Evolutionary conservation across 2,113 vertebrate species (phyloP).

Genomic region (Cheirogaleus medius): DNA sequence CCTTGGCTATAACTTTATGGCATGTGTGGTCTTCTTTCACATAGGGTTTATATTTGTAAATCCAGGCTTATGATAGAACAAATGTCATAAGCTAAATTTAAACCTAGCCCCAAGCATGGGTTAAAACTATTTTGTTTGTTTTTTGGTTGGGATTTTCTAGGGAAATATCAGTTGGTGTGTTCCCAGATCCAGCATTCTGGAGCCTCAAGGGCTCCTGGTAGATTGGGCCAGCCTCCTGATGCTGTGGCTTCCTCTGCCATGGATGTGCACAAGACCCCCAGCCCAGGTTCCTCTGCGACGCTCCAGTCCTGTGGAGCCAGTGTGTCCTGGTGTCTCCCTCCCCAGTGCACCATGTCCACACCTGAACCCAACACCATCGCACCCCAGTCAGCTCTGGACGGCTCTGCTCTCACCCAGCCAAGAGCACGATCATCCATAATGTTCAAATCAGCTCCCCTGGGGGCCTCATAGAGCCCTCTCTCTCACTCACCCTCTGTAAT

Average conservation of each 20-base stretch:
- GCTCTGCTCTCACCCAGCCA: not conserved
- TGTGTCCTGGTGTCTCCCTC: not conserved
- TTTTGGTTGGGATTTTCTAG: not conserved
- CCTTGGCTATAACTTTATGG: not conserved
- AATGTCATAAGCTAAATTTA: not conserved
- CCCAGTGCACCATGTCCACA: not conserved
- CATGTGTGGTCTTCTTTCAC: not conserved
- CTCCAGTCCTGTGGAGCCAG: not conserved
- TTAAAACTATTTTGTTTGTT: not conserved
- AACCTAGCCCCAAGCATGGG: not conserved
- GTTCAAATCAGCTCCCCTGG: not conserved
- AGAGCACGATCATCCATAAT: not conserved
- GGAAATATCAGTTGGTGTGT: not conserved
- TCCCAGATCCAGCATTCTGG: not conserved
- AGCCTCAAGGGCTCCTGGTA: not conserved
- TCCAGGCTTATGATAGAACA: not conserved
- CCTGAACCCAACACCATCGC: not conserved
- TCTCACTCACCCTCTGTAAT: not conserved
- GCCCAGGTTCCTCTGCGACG: not conserved
- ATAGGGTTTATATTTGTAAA: conserved; percentile 33
- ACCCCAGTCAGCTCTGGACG: fast-evolving
- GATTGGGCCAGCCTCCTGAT: not conserved
- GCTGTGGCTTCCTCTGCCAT: not conserved
- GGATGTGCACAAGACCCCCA: no score
- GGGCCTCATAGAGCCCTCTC: no score